A percentile compares a stretch with the other conserved stretches of the same genome.
These are phyloP conservation scores for Pheucticus melanocephalus DNA, from an alignment of 2,113 vertebrate species.

Conservation along the genomic window DNA sequence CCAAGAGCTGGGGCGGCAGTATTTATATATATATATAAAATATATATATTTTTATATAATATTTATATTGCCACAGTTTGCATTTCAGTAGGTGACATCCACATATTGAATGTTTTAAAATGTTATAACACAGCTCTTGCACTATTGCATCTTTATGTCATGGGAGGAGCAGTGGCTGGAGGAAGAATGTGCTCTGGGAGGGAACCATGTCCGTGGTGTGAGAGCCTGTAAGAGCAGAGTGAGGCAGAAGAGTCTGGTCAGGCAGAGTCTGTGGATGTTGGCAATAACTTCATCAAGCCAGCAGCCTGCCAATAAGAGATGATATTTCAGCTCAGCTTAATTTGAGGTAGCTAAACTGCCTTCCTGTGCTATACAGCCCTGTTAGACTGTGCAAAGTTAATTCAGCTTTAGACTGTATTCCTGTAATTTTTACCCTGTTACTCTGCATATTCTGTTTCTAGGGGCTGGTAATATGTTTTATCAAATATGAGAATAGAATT, in stretches of 20 bases:
- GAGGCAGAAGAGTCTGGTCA: neutral
- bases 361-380: neutral
- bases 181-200: neutral
- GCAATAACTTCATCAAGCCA: neutral
- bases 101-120: neutral
- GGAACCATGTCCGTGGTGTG: neutral
- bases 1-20: too few species aligned
- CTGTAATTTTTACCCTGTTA: neutral
- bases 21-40: too few species aligned
- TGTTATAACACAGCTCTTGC: neutral
- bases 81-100: neutral
- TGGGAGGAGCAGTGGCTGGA: neutral
- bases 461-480: neutral
- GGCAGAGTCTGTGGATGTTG: neutral
- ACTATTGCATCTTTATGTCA: rapidly evolving
- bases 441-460: neutral
- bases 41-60: too few species aligned
- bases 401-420: neutral
- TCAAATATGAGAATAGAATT: neutral
- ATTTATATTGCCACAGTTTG: neutral
- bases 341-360: neutral
- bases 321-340: neutral
- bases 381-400: neutral
- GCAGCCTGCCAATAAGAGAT: neutral
- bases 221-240: neutral